phyloP scores from a whole-genome alignment of 1,140 invertebrate species.

The Zophobas atratus region DNA sequence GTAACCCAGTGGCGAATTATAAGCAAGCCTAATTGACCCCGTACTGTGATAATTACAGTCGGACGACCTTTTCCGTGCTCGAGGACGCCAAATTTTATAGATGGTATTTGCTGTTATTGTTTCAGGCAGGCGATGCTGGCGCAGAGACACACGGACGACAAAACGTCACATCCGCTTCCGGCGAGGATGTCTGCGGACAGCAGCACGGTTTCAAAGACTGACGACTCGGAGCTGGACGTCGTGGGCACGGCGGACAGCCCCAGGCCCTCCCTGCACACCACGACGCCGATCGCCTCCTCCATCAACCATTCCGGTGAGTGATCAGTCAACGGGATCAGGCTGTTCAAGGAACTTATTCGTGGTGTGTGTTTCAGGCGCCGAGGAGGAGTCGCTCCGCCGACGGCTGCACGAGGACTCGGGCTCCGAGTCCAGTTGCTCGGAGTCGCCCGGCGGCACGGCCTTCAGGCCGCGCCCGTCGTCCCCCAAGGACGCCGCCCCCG shows the following conservation, averaged over 20 bases:
- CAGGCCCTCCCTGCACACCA: conserved; percentile 69
- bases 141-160: conserved; percentile 72
- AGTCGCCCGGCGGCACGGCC: conserved; percentile 72
- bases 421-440: conserved; percentile 78
- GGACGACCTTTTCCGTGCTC: conserved; percentile 24
- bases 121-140: conserved; percentile 89
- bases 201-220: conserved; percentile 74
- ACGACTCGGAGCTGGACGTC: conserved; percentile 90
- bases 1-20: conserved; percentile 34
- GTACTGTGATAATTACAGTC: conserved; percentile 42
- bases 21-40: conserved; percentile 49
- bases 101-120: conserved; percentile 59
- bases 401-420: conserved; percentile 75
- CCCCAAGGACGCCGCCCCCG: conserved; percentile 69
- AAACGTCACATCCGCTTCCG: conserved; percentile 68
- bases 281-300: conserved; percentile 62
- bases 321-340: no score
- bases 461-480: conserved; percentile 73
- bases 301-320: conserved; percentile 63
- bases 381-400: conserved; percentile 70
- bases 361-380: conserved; percentile 59
- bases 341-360: no score
- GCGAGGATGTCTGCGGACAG: conserved; percentile 67
- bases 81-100: conserved; percentile 29
- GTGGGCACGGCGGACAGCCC: conserved; percentile 87